These are phyloP conservation scores for Cloeon dipterum DNA, from an alignment of 2,888 invertebrate genomes.

Conservation along the genomic window DNA sequence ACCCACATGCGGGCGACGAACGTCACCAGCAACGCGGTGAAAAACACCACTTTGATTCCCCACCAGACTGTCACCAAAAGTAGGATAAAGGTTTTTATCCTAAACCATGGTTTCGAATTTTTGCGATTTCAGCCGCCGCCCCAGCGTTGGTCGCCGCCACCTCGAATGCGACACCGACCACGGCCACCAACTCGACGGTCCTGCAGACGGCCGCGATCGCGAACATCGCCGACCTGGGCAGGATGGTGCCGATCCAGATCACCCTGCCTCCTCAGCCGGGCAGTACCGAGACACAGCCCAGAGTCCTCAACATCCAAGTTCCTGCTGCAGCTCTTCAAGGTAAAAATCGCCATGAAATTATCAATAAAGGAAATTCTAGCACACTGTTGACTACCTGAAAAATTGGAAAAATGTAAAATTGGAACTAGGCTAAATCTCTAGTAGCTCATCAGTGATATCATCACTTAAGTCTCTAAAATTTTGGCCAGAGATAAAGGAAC, in stretches of 20 bases:
- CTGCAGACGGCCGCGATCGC: not conserved
- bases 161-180: slow-evolving; percentile 10
- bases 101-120: slow-evolving; percentile 7
- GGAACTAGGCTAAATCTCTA: too few relatives aligned
- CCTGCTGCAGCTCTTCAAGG: slow-evolving; percentile 65
- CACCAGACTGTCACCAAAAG: too few relatives aligned
- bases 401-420: too few relatives aligned
- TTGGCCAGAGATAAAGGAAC: too few relatives aligned
- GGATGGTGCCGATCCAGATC: slow-evolving; percentile 30
- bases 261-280: slow-evolving; percentile 63
- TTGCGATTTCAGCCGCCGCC: slow-evolving; percentile 6
- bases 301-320: slow-evolving; percentile 73
- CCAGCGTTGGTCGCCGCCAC: slow-evolving; percentile 10
- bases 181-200: slow-evolving; percentile 10
- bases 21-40: slow-evolving; percentile 12
- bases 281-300: slow-evolving; percentile 37
- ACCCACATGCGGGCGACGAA: slow-evolving; percentile 3
- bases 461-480: too few relatives aligned
- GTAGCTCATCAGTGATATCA: too few relatives aligned
- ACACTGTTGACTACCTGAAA: too few relatives aligned
- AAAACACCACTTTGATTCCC: slow-evolving; percentile 14
- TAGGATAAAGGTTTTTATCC: slow-evolving; percentile 6
- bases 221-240: slow-evolving; percentile 11
- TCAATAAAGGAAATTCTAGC: too few relatives aligned
- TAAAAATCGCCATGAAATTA: too few relatives aligned